Percentiles rank a stretch among this genome's conserved stretches.
phyloP scores from a whole-genome alignment of 2,113 vertebrate species.

The Halichoerus grypus region DNA sequence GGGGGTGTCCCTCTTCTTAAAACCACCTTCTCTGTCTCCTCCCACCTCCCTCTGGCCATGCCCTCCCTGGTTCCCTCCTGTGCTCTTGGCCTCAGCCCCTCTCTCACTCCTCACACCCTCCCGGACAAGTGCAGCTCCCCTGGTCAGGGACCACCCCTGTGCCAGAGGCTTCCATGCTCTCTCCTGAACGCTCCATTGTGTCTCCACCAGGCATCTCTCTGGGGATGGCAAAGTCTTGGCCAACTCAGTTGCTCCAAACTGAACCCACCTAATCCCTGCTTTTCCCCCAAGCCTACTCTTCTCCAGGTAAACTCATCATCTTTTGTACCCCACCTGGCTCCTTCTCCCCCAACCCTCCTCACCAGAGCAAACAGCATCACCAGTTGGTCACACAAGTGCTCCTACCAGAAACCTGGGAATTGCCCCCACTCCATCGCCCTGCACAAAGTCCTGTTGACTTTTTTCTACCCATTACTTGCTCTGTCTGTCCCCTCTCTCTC shows the following conservation, averaged over 20 bases:
- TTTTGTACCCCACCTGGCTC: neutral
- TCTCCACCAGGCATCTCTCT: neutral
- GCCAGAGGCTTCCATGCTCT: accelerated
- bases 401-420: neutral
- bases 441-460: neutral
- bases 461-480: neutral
- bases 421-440: too few relatives aligned
- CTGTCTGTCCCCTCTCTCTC: neutral
- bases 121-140: neutral
- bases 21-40: neutral
- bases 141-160: neutral
- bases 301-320: neutral
- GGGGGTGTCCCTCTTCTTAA: accelerated
- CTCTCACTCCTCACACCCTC: neutral
- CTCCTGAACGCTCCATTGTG: accelerated
- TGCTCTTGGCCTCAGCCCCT: neutral
- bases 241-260: neutral
- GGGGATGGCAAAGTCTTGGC: neutral
- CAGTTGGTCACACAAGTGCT: neutral
- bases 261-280: neutral
- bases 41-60: accelerated
- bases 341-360: neutral
- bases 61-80: neutral
- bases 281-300: neutral
- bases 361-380: neutral